Percentiles rank a stretch among this genome's conserved stretches.
Conservation (phyloP, 2,797 vertebrate genomes). For the Arvicola amphibius region DNA sequence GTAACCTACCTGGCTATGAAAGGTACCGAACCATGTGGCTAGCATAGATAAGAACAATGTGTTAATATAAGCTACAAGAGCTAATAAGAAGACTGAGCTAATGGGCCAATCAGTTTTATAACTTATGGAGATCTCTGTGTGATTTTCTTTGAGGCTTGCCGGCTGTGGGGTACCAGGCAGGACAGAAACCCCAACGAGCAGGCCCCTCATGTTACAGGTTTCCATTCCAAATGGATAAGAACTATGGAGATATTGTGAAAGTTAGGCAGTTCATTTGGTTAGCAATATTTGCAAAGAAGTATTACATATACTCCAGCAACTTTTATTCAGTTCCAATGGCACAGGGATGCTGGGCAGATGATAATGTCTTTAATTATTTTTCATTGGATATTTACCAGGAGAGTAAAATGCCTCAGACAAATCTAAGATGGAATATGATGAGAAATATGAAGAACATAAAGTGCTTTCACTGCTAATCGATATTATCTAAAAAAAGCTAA, state of each 20-base stretch:
- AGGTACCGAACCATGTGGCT: too few species aligned
- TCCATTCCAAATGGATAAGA: neutral
- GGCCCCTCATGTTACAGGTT: too few species aligned
- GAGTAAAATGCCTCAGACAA: neutral
- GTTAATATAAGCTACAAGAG: too few species aligned
- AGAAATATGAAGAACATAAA: neutral
- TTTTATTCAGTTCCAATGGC: neutral
- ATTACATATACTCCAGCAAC: neutral
- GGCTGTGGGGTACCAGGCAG: too few species aligned
- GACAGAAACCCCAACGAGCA: too few species aligned
- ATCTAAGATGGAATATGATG: neutral
- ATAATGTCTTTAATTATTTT: neutral
- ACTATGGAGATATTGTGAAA: neutral
- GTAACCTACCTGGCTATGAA: too few species aligned
- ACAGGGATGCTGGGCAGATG: fast-evolving
- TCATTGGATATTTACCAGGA: neutral
- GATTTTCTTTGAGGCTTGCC: too few species aligned
- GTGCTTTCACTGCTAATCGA: neutral
- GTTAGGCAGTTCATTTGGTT: neutral
- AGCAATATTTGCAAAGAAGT: neutral
- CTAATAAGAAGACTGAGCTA: too few species aligned
- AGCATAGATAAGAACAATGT: too few species aligned
- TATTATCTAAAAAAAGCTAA: neutral
- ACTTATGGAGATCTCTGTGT: too few species aligned
- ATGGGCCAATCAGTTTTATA: too few species aligned